A percentile compares a stretch with the other conserved stretches of the same genome.
Conservation (phyloP, 1,140 invertebrate species). For the Xylocopa sonorina region DNA sequence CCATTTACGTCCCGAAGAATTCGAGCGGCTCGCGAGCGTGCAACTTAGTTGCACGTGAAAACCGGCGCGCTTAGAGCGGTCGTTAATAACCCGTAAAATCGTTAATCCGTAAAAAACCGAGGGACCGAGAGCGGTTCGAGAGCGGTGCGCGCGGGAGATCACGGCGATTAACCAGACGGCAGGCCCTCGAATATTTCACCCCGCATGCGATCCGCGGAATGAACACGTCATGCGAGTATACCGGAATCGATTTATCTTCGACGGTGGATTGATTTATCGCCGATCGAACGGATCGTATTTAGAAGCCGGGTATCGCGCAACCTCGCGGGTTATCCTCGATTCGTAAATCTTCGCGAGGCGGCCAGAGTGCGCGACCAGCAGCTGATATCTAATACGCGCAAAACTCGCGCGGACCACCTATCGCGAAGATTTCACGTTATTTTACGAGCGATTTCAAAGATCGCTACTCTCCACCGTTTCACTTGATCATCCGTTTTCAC, state of each 20-base stretch:
- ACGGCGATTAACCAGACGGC: not conserved
- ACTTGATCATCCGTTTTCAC: no score
- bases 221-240: slow-evolving; percentile 37
- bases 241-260: slow-evolving; percentile 52
- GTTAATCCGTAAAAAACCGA: not conserved
- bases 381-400: no score
- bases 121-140: not conserved
- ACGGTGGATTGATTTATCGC: slow-evolving; percentile 54
- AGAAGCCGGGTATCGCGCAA: slow-evolving; percentile 34
- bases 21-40: not conserved
- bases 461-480: no score
- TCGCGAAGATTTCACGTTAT: no score
- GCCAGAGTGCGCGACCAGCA: no score
- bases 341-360: slow-evolving; percentile 19
- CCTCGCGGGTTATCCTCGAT: slow-evolving; percentile 29
- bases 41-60: not conserved
- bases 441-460: no score
- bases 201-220: slow-evolving; percentile 12
- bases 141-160: slow-evolving; percentile 1
- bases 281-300: slow-evolving; percentile 26
- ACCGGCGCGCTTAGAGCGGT: not conserved
- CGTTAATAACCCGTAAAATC: not conserved
- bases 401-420: no score
- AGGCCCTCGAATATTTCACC: slow-evolving; percentile 21
- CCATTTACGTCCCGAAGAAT: not conserved